These are phyloP conservation scores for Cladorhizidae sp. DNA, from an alignment of 37 sponge, comb jelly and placozoan species.

Conservation along the genomic window DNA sequence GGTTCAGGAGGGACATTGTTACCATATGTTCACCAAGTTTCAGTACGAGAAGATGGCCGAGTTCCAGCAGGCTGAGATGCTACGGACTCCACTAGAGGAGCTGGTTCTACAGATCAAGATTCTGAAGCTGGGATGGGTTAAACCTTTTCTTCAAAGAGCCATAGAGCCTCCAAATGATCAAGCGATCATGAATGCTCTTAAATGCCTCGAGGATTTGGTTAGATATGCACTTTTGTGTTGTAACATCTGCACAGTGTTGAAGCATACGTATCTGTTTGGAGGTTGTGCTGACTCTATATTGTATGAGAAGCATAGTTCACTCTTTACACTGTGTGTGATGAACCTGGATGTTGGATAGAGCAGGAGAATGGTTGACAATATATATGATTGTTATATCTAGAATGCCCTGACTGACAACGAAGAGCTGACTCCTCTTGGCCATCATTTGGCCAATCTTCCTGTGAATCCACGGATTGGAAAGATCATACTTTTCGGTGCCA, in stretches of 20 bases:
- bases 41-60: constrained; percentile 53
- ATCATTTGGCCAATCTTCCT: constrained; percentile 87
- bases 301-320: background rate
- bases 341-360: background rate
- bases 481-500: constrained; percentile 85
- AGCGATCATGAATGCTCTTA: constrained; percentile 51
- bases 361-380: too few species aligned
- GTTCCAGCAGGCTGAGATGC: constrained; percentile 80
- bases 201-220: constrained; percentile 58
- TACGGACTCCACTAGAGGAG: constrained; percentile 83
- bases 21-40: constrained; percentile 56
- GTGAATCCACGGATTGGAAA: constrained; percentile 86
- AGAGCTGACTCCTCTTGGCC: constrained; percentile 85
- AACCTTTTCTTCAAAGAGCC: constrained; percentile 63
- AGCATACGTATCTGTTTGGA: background rate
- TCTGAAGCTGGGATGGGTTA: constrained; percentile 59
- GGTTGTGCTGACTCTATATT: background rate
- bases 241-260: background rate
- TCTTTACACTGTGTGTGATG: background rate
- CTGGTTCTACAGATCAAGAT: constrained; percentile 82
- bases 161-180: constrained; percentile 60
- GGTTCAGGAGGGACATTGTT: constrained; percentile 77
- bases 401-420: constrained; percentile 72
- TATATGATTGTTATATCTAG: constrained; percentile 27
- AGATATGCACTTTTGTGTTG: background rate